A percentile compares a stretch with the other conserved stretches of the same genome.
phyloP scores from a whole-genome alignment of 2,113 vertebrate species.

The Entomyzon cyanotis region DNA sequence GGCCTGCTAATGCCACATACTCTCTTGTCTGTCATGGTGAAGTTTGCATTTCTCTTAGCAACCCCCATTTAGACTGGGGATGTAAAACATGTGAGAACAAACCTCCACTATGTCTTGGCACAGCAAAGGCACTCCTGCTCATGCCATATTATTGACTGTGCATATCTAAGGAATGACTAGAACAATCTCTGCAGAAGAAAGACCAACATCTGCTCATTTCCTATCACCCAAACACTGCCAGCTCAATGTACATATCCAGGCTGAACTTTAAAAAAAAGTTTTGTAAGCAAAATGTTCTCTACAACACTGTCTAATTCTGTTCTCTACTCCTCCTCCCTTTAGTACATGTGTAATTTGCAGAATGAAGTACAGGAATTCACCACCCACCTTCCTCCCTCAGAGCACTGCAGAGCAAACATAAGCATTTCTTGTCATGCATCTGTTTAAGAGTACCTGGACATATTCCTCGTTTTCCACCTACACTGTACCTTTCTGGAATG shows the following conservation, averaged over 20 bases:
- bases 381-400: slow-evolving; percentile 33
- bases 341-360: background rate
- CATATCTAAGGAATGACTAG: background rate
- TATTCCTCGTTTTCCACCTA: background rate
- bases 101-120: background rate
- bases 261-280: background rate
- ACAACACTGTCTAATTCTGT: background rate
- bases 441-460: slow-evolving; percentile 18
- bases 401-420: background rate
- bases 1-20: background rate
- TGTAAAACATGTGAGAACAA: background rate
- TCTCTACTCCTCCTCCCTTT: background rate
- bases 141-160: background rate
- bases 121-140: background rate
- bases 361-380: slow-evolving; percentile 6
- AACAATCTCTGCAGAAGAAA: background rate
- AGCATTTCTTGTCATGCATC: background rate
- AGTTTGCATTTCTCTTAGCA: background rate
- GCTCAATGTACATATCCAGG: background rate
- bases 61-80: background rate
- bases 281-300: background rate
- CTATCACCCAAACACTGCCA: background rate
- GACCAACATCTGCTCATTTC: background rate
- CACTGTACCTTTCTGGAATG: background rate
- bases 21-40: background rate